Evolutionary conservation across 2,888 invertebrate genomes (phyloP), one percentile per base, ranked within the genome.

Genomic region (Prosopocoilus inquinatus): DNA sequence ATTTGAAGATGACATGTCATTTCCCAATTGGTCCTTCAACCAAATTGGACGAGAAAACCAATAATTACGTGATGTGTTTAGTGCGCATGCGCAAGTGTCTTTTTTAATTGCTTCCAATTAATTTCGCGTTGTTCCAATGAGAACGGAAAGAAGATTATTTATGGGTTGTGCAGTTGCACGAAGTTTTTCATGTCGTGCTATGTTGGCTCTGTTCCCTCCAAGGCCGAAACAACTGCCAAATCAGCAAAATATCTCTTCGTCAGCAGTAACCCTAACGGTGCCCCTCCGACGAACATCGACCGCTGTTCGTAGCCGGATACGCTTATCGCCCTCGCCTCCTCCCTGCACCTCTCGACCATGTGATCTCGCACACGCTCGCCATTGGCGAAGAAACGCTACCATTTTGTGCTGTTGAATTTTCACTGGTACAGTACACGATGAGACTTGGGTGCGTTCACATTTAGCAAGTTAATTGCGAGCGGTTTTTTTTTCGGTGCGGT

Each of bases 391-490:
- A 53, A 57, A 51, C 48, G 15, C 57, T 16, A 53, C 53, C 57
- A 57, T 57, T 53, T 53, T 52, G 53, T 57, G 50, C 53, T 57
- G 57, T 57, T 57, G 57, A 57, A 57, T 45, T 53, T 57, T 57
- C 57, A 38, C 57, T 44, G 41, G 57, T 49, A 52, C 52, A 57
- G 57, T 57, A 36, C 38, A 43, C 20, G 38, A 36, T 36, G 52
- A 33, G 32, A 50, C 9, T 13, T 13, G 13, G 43, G 41, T 50
- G 41, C 15, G 33, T 12, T 12, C 50, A 33, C 43, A 9, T 50
- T 33, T 50, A 32, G 32, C 8, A 7, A 15, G 36, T 16, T 36
- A 20, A 35, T 35, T 15, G 16, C 39, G 34, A 34, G 53, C 28
- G 36, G 15, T 32, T 36, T 47, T 20, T 32, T 15, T 32, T 47